phyloP scores from a whole-genome alignment of 1,140 invertebrate species.

The Rhopalosiphum maidis region DNA sequence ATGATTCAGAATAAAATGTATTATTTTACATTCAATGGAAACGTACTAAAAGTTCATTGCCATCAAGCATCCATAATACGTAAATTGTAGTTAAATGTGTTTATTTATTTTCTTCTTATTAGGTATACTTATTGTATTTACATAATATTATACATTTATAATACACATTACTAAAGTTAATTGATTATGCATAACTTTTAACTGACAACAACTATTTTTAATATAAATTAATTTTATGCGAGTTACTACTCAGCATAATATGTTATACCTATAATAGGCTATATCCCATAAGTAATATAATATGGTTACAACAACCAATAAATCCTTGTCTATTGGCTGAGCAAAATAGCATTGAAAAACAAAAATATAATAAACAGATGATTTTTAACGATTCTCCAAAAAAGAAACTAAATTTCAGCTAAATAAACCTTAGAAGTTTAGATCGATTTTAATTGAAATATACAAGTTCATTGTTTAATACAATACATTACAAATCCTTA shows the following conservation, averaged over 20 bases:
- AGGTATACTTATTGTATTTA: neutral
- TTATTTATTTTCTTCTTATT: no score
- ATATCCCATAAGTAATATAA: neutral
- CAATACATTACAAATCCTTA: neutral
- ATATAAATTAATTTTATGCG: neutral
- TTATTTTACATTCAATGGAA: constrained; percentile 4
- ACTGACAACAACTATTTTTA: neutral
- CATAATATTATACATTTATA: neutral
- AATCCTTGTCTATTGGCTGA: neutral
- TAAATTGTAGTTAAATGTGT: neutral
- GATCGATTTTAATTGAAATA: neutral
- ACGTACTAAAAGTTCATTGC: neutral
- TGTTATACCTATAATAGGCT: neutral
- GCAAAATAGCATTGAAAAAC: neutral
- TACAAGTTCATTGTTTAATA: neutral
- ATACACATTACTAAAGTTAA: neutral
- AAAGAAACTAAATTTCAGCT: neutral
- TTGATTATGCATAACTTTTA: neutral
- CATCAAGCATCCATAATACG: neutral
- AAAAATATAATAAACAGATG: neutral
- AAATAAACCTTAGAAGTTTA: neutral
- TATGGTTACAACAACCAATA: neutral
- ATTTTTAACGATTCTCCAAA: neutral
- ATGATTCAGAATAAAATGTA: neutral
- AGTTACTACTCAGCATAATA: neutral